phyloP scores from a whole-genome alignment of 2,113 vertebrate species.

The Ageneiosus marmoratus region DNA sequence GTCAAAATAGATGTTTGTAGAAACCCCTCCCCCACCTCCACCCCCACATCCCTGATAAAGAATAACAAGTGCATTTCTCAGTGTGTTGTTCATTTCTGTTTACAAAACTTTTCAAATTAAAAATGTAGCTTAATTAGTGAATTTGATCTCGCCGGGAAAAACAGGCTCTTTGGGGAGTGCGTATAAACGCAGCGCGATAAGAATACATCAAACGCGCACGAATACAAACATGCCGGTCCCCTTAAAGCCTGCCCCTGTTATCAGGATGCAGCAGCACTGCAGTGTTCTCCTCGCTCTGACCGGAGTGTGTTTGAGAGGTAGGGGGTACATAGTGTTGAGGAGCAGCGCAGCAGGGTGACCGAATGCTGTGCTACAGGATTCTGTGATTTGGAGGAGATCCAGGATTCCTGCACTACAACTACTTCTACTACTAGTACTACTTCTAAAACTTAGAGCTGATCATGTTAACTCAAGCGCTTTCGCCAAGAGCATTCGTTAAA shows the following conservation, averaged over 20 bases:
- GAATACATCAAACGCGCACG: constrained; percentile 81
- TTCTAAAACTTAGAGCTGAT: constrained; percentile 57
- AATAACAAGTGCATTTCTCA: not conserved
- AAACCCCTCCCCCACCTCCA: no score
- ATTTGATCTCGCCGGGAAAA: constrained; percentile 69
- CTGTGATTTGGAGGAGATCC: constrained; percentile 68
- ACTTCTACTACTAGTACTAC: no score
- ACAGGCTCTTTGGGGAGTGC: constrained; percentile 58
- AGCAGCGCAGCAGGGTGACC: constrained; percentile 45
- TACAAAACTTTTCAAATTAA: constrained; percentile 63
- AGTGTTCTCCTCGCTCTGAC: constrained; percentile 15
- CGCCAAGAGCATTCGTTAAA: not conserved
- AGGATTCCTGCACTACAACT: constrained; percentile 68
- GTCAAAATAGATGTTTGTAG: no score
- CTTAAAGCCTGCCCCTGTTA: constrained; percentile 87
- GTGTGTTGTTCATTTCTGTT: constrained; percentile 37
- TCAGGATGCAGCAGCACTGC: constrained; percentile 76
- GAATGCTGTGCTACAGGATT: no score
- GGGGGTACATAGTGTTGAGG: constrained; percentile 33
- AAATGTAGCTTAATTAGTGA: constrained; percentile 71
- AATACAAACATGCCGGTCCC: constrained; percentile 81
- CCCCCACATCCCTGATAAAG: no score
- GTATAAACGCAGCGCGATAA: constrained; percentile 76
- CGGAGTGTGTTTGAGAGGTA: constrained; percentile 39
- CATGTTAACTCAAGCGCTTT: no score